A percentile compares a stretch with the other conserved stretches of the same genome.
These are phyloP conservation scores for Leucopsar rothschildi DNA, from an alignment of 2,113 vertebrate genomes.

Conservation along the genomic window DNA sequence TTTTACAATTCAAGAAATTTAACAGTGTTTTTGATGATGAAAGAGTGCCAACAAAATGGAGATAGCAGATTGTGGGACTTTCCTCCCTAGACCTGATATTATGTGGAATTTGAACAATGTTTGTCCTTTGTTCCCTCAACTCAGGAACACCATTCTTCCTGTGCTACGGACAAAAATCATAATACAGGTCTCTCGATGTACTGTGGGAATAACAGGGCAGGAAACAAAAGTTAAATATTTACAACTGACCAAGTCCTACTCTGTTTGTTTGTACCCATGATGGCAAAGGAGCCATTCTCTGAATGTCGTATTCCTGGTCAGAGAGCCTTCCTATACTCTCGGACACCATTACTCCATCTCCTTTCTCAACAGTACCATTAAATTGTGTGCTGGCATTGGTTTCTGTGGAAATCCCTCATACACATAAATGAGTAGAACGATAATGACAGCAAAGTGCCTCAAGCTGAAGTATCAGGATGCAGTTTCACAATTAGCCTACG, in stretches of 20 bases:
- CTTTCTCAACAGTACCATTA: background rate
- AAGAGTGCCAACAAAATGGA: background rate
- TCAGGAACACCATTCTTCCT: background rate
- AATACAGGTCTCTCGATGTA: background rate
- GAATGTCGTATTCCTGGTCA: background rate
- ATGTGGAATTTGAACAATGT: background rate
- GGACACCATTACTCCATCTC: background rate
- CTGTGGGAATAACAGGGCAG: background rate
- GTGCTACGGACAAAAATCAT: background rate
- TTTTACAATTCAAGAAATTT: background rate
- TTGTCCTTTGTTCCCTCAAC: background rate
- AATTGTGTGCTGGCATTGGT: background rate
- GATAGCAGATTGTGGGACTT: background rate
- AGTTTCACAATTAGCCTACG: background rate
- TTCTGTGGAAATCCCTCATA: background rate
- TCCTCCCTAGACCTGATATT: background rate
- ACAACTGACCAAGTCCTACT: background rate
- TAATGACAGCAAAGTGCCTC: background rate
- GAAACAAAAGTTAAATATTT: background rate
- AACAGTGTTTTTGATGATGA: background rate
- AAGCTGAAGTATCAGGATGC: background rate
- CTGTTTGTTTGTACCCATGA: background rate
- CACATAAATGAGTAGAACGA: background rate
- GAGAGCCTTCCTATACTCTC: background rate
- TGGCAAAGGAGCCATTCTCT: background rate